A percentile compares a stretch with the other conserved stretches of the same genome.
Evolutionary conservation across 1,140 invertebrate species (phyloP).

Genomic region (Campoletis sonorensis): DNA sequence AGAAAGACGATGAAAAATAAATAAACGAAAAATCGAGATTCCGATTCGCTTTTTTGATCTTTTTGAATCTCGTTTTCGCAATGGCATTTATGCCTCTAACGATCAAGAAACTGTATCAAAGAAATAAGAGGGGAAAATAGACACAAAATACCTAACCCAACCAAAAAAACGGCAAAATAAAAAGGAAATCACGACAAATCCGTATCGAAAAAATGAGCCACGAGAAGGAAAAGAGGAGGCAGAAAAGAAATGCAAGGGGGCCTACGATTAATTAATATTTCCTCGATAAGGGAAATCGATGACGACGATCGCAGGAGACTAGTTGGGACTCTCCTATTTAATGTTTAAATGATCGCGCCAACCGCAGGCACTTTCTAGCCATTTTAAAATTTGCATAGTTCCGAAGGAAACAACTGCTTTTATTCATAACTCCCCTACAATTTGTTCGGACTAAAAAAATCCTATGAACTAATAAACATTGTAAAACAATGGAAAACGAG

Average conservation of each 20-base stretch:
- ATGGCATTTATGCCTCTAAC: too few relatives aligned
- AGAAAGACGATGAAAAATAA: conserved; percentile 42
- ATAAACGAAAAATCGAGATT: conserved; percentile 40
- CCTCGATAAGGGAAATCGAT: not conserved
- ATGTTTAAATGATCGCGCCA: not conserved
- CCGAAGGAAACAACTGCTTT: too few relatives aligned
- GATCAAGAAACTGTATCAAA: not conserved
- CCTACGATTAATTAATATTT: conserved; percentile 25
- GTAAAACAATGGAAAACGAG: too few relatives aligned
- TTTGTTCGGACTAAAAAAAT: too few relatives aligned
- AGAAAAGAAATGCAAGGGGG: conserved; percentile 19
- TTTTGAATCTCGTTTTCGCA: too few relatives aligned
- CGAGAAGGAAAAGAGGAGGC: not conserved
- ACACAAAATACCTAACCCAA: conserved; percentile 38
- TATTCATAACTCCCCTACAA: too few relatives aligned
- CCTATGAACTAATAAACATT: too few relatives aligned
- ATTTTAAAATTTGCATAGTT: too few relatives aligned
- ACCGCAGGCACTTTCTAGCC: too few relatives aligned
- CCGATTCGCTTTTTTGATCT: not conserved
- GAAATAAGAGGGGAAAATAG: conserved; percentile 11
- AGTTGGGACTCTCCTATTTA: not conserved
- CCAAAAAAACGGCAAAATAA: not conserved
- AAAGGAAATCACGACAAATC: too few relatives aligned
- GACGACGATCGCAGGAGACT: conserved; percentile 15
- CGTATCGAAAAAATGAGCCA: too few relatives aligned